Conservation (phyloP, 2,888 invertebrate species). For the Mamestra brassicae region DNA sequence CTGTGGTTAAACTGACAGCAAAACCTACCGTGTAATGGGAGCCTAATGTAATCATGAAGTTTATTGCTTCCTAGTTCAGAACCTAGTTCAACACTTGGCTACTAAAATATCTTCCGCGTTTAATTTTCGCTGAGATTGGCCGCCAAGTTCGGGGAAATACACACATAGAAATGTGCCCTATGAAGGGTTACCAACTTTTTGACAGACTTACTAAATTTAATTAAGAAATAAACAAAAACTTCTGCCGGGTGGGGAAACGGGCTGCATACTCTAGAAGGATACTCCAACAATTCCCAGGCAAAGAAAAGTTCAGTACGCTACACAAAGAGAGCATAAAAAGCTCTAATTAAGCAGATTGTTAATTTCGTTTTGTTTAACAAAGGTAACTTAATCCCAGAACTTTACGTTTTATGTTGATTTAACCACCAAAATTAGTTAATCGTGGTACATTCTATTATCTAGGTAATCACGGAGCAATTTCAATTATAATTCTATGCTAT, state of each 20-base stretch:
- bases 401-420: conserved; percentile 12
- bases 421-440: conserved; percentile 17
- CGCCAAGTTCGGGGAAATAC: background rate
- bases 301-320: conserved; percentile 12
- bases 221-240: background rate
- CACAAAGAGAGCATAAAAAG: conserved; percentile 5
- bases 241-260: background rate
- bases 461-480: conserved; percentile 8
- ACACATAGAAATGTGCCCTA: background rate
- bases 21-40: too few relatives aligned
- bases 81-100: background rate
- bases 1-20: too few relatives aligned
- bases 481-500: background rate
- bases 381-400: background rate
- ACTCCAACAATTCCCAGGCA: background rate
- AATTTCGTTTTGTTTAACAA: conserved; percentile 24
- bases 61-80: background rate
- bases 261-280: background rate
- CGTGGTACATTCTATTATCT: conserved; percentile 3
- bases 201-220: background rate
- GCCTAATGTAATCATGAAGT: background rate
- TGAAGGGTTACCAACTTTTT: background rate
- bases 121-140: background rate
- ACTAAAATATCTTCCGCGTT: background rate
- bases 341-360: conserved; percentile 20